Evolutionary conservation across 2,888 invertebrate species (phyloP).

Genomic region (Melipona bicolor): DNA sequence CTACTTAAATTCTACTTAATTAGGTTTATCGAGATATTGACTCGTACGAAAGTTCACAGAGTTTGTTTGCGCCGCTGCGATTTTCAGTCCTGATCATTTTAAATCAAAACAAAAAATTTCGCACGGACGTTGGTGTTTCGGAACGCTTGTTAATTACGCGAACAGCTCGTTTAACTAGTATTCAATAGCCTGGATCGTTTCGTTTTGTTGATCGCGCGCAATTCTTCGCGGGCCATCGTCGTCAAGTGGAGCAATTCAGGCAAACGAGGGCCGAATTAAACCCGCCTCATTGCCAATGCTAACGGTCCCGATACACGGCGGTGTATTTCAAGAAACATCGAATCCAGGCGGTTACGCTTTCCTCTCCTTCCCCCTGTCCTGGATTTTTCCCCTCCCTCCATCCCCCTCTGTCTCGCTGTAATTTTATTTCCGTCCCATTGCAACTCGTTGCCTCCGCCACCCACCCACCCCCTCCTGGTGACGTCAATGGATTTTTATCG

Average conservation of each 20-base stretch:
- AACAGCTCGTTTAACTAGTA: no score
- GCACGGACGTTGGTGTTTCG: background rate
- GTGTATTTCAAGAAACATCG: conserved; percentile 43
- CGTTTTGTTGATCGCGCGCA: background rate
- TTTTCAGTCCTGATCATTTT: background rate
- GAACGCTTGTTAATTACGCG: background rate
- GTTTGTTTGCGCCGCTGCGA: no score
- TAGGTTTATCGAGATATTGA: no score
- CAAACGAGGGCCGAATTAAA: conserved; percentile 80
- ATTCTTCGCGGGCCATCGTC: conserved; percentile 27
- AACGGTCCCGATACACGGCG: conserved; percentile 66
- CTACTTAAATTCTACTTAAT: no score
- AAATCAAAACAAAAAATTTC: background rate
- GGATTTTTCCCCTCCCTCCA: conserved; percentile 37
- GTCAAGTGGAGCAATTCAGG: conserved; percentile 77
- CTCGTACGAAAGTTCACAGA: no score
- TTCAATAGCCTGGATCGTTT: background rate
- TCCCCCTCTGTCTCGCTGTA: conserved; percentile 56
- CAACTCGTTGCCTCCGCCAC: conserved; percentile 17
- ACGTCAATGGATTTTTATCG: conserved; percentile 78
- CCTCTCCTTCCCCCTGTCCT: background rate
- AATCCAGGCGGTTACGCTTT: background rate
- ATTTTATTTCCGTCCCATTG: conserved; percentile 75
- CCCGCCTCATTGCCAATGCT: conserved; percentile 77
- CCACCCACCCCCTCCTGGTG: background rate